phyloP scores from a whole-genome alignment of 2,888 invertebrate genomes.

The Argynnis bischoffii region DNA sequence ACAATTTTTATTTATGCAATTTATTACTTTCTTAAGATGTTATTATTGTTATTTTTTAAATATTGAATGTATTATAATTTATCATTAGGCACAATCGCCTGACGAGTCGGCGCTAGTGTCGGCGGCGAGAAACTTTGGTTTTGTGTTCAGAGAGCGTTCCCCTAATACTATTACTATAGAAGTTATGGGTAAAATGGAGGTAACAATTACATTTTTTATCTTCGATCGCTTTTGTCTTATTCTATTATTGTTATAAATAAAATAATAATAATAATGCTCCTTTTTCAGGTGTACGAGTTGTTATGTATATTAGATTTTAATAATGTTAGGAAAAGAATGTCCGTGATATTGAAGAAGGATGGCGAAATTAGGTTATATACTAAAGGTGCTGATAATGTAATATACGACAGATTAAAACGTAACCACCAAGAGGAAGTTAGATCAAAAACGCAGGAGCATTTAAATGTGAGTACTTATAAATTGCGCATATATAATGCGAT shows the following conservation, averaged over 20 bases:
- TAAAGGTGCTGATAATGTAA: slow-evolving; percentile 99
- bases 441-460: slow-evolving; percentile 93
- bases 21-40: too few relatives aligned
- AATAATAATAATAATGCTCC: slow-evolving; percentile 42
- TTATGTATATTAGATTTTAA: slow-evolving; percentile 99
- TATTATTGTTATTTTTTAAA: not conserved
- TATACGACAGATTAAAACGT: slow-evolving; percentile 94
- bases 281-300: slow-evolving; percentile 93
- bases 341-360: slow-evolving; percentile 93
- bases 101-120: slow-evolving; percentile 98
- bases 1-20: too few relatives aligned
- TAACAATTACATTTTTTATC: slow-evolving; percentile 45
- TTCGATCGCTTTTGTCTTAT: not conserved
- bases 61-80: slow-evolving; percentile 43
- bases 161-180: slow-evolving; percentile 96
- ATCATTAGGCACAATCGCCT: slow-evolving; percentile 94
- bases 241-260: not conserved
- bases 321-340: slow-evolving; percentile 99
- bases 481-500: too few relatives aligned
- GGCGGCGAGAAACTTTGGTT: slow-evolving; percentile 99
- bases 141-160: slow-evolving; percentile 96
- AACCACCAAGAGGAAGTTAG: slow-evolving; percentile 88
- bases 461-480: slow-evolving; percentile 87
- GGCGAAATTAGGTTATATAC: slow-evolving; percentile 94
- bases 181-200: slow-evolving; percentile 90